Conservation (phyloP, 1,140 invertebrate genomes). For the Heliconius hermathena region DNA sequence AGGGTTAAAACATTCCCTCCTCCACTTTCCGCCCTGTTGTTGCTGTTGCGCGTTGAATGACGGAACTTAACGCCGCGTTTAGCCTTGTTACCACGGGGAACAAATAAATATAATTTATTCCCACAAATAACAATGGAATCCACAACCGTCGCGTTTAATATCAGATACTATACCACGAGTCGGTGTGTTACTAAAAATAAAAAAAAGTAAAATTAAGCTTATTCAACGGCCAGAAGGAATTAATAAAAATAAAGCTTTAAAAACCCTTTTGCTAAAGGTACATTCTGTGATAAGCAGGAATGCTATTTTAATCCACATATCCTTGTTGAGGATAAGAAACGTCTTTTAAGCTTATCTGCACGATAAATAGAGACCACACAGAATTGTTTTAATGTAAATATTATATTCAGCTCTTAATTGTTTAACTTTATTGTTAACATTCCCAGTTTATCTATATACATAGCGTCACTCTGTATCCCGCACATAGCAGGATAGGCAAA, state of each 20-base stretch:
- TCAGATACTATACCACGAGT: no score
- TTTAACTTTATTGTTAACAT: background rate
- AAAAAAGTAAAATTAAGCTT: no score
- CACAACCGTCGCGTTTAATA: background rate
- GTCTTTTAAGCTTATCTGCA: background rate
- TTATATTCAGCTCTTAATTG: background rate
- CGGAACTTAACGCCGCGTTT: background rate
- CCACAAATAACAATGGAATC: background rate
- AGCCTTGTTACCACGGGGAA: background rate
- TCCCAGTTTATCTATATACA: no score
- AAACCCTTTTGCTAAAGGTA: background rate
- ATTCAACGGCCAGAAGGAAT: background rate
- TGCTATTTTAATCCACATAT: slow-evolving; percentile 14
- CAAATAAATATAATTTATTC: background rate
- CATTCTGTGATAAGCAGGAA: background rate
- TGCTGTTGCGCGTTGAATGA: background rate
- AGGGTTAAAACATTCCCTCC: no score
- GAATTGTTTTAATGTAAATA: background rate
- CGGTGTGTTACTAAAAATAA: no score
- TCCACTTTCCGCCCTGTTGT: background rate
- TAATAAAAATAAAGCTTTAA: background rate
- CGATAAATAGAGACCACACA: slow-evolving; percentile 8
- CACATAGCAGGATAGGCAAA: no score
- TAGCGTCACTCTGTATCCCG: no score
- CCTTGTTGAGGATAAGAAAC: slow-evolving; percentile 4